Evolutionary conservation across 2,888 invertebrate species (phyloP).

Genomic region (Pocota personata): DNA sequence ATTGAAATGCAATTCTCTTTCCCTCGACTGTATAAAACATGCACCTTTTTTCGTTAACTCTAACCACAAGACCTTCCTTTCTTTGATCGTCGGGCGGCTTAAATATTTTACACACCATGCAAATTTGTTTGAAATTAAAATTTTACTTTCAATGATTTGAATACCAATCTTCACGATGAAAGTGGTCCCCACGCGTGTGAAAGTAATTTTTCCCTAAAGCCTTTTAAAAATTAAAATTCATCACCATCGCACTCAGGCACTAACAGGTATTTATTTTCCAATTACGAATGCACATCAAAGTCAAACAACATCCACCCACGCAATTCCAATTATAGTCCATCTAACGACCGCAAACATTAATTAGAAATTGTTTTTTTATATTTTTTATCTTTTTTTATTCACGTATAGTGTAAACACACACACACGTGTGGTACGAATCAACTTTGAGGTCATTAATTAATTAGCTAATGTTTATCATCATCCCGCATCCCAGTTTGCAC

Average conservation of each 20-base stretch:
- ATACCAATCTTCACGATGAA: neutral
- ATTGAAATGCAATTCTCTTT: too few relatives aligned
- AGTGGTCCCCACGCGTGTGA: neutral
- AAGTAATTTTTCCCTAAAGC: neutral
- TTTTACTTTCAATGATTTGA: neutral
- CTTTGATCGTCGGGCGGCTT: neutral
- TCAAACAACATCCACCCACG: neutral
- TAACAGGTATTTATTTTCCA: neutral
- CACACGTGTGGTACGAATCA: neutral
- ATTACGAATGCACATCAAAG: neutral
- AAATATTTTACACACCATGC: neutral
- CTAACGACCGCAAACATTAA: slow-evolving; percentile 33
- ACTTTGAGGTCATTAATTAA: slow-evolving; percentile 34
- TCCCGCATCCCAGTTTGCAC: neutral
- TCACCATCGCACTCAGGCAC: neutral
- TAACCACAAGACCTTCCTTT: neutral
- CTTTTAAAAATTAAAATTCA: neutral
- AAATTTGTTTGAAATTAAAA: neutral
- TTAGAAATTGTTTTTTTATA: slow-evolving; percentile 29
- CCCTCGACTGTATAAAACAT: too few relatives aligned
- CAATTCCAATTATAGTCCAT: slow-evolving; percentile 18
- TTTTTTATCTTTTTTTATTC: neutral
- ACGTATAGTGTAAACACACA: neutral
- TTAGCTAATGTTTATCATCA: slow-evolving; percentile 20
- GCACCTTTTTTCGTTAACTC: neutral